These are phyloP conservation scores for Apteryx owenii DNA, from an alignment of 2,113 vertebrate species.

Conservation along the genomic window DNA sequence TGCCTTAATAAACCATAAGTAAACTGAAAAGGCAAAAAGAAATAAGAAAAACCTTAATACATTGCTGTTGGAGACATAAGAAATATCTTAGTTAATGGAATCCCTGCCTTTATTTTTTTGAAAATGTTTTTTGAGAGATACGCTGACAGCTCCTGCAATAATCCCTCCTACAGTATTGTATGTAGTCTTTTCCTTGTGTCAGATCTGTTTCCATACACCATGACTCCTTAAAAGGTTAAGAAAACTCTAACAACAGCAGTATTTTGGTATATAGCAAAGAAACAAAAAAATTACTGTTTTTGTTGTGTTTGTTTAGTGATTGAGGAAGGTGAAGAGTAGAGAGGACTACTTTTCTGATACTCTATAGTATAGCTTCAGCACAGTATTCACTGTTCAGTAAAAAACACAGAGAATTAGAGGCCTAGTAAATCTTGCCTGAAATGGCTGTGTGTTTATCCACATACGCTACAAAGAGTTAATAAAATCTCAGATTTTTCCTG, in stretches of 20 bases:
- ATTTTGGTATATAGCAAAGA: neutral
- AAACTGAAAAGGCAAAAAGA: neutral
- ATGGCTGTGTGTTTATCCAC: neutral
- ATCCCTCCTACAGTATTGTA: neutral
- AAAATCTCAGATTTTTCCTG: neutral
- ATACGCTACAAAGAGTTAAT: neutral
- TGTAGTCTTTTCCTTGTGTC: constrained; percentile 24
- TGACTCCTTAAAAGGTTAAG: constrained; percentile 39
- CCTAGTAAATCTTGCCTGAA: neutral
- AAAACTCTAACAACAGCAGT: constrained; percentile 44
- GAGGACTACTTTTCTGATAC: no score
- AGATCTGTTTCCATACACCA: neutral
- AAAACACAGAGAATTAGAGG: neutral
- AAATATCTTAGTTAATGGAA: neutral
- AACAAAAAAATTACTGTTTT: neutral
- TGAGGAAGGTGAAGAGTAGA: neutral
- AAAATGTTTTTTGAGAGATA: neutral
- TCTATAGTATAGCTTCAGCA: neutral
- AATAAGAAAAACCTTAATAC: neutral
- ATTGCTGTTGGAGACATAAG: neutral
- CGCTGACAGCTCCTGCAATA: neutral
- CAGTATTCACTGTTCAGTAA: neutral
- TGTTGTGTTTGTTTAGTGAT: neutral
- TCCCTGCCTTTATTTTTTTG: neutral
- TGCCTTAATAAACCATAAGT: neutral